Base-by-base conservation (phyloP, 1,140 invertebrate species). In the Drosophila tsacasi region DNA sequence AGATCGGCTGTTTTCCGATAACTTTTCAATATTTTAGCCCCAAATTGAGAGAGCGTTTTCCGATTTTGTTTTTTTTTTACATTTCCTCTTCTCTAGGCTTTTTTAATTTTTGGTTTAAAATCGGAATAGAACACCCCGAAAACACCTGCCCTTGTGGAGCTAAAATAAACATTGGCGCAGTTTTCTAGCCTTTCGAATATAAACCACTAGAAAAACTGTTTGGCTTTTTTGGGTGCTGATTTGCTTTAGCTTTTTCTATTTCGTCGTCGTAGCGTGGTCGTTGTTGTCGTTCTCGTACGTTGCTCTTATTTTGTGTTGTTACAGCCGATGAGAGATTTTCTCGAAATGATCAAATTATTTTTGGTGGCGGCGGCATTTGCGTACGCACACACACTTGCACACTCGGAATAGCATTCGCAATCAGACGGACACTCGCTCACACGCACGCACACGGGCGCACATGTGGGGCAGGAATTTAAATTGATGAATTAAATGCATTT, bases 271-370 rank as follows among this genome's bases (percentile, higher is more conserved):
- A 12, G 10, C 21, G 54, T 4, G 6, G 10, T 12, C 9, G 32
- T 23, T 0, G 23, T 63, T 59, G 37, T 61, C 47, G 44, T 13
- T 37, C 35, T 21, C 21, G 35, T 15, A n/a, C 23, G 17, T 44
- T 27, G 42, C n/a, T 46, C 15, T 17, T 55, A 30, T 66, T 30
- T 21, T 63, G n/a, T 35, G 63, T 66, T 66, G 63, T 66, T 66
- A 66, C 63, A 66, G 63, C 63, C 63, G 63, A 66, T 66, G 58
- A 42, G 67, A 54, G 47, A 44, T 54, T 67, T 67, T 71, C 67
- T 71, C 46, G 35, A 67, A 67, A 54, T 65, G 49, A 59, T 60
- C 61, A 60, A 76, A 76, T 76, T 76, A 76, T 77, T 77, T 77
- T 77, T 62, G 75, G 75, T 64, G 42, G 63, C 46, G 42, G 63